Conservation (phyloP, 2,113 vertebrate genomes). For the Macroglossus sobrinus region DNA sequence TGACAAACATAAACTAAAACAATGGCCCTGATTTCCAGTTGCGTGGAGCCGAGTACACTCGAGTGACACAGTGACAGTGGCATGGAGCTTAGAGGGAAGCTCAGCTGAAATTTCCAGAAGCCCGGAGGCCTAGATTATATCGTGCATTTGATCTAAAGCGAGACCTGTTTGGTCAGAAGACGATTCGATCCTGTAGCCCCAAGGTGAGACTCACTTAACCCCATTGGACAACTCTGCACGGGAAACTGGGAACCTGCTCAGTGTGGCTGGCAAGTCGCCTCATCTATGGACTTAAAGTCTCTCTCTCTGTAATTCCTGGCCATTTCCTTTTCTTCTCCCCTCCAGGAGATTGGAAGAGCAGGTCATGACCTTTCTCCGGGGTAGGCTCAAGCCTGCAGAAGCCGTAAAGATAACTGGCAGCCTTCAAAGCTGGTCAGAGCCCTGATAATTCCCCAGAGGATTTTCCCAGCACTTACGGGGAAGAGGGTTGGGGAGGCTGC, state of each 20-base stretch:
- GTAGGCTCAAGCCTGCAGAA: neutral
- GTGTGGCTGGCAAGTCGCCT: neutral
- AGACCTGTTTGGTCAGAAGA: neutral
- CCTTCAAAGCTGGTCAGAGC: slow-evolving; percentile 52
- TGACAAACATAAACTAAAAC: neutral
- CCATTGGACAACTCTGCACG: neutral
- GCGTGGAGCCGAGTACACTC: fast-evolving
- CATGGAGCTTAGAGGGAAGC: neutral
- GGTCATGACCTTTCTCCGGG: slow-evolving; percentile 57
- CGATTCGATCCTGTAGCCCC: neutral
- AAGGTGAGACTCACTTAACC: neutral
- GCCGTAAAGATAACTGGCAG: slow-evolving; percentile 45
- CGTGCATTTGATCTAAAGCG: neutral
- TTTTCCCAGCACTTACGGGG: slow-evolving; percentile 50
- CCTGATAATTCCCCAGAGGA: neutral
- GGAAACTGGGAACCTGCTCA: neutral
- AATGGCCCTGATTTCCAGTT: neutral
- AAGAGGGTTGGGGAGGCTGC: neutral
- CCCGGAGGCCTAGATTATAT: neutral
- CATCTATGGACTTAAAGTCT: neutral
- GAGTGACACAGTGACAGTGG: fast-evolving
- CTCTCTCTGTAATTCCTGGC: slow-evolving; percentile 18
- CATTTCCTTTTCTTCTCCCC: slow-evolving; percentile 55
- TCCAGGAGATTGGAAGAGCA: slow-evolving; percentile 28
- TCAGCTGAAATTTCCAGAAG: neutral